Base-by-base conservation (phyloP, 2,797 vertebrate species). In the Notolabrus celidotus region DNA sequence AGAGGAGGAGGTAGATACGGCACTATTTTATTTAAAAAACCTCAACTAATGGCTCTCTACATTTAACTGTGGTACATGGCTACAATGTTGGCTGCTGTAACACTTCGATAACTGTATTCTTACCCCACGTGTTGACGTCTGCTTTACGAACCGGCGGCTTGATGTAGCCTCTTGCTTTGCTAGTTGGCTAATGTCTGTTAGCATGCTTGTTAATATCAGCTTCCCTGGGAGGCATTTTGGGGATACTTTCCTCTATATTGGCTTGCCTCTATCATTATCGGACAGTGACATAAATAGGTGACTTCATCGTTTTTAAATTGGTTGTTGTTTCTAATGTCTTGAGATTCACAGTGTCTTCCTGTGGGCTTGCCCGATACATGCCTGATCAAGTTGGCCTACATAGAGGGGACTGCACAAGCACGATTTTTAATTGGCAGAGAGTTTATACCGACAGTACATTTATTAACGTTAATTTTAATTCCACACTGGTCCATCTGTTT, bases 1-100 rank as follows among this genome's bases (percentile, higher is more conserved):
- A 83, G 80, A 74, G 79, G 81, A 80, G 88, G 87, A 72, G 84
- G 86, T 89, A 89, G 90, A 20, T 72, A 85, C 65, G 45, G 17
- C 29, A 38, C 34, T 23, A 15, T 77, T 77, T 34, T 2, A 71
- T 9, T 8, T 11, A 14, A 31, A 27, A 53, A 23, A 63, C 39
- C n/a, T 3, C 3, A 43, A n/a, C n/a, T n/a, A n/a, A n/a, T n/a
- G n/a, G n/a, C 0, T 57, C 7, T 3, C 9, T 25, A 6, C 41
- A 1, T 2, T 0, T 3, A 45, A 1, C 10, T 11, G n/a, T 22
- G 14, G 6, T 47, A 12, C 1, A 29, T 31, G 1, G 47, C 52
- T 25, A 42, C 0, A 2, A 10, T 19, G n/a, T 3, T 31, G 0
- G 69, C 25, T 12, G 41, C 12, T 2, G 7, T 38, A 29, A 36